Evolutionary conservation across 2,888 invertebrate species (phyloP).

Genomic region (Scaptodrosophila latifasciaeformis): DNA sequence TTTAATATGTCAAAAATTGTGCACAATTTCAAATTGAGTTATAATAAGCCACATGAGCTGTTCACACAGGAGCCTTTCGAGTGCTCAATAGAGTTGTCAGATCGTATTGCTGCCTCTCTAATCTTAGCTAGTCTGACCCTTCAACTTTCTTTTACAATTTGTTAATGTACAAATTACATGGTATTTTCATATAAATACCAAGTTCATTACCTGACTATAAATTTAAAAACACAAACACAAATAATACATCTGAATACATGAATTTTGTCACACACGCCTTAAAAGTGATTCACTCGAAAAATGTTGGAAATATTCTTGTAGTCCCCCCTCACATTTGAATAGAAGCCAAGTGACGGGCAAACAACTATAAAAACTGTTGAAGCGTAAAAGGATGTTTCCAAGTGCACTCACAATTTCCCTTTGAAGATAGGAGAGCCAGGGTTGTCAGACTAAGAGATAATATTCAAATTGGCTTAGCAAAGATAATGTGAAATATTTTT

Average conservation of each 20-base stretch:
- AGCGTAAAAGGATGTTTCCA: conserved; percentile 56
- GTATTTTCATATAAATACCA: conserved; percentile 39
- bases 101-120: too few species aligned
- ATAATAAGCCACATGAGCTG: conserved; percentile 37
- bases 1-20: conserved; percentile 63
- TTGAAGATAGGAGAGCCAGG: conserved; percentile 32
- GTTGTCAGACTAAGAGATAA: conserved; percentile 23
- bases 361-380: conserved; percentile 53
- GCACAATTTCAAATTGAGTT: conserved; percentile 58
- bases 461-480: not conserved
- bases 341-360: conserved; percentile 30
- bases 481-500: too few species aligned
- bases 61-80: not conserved
- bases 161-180: conserved; percentile 59
- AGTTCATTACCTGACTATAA: conserved; percentile 43
- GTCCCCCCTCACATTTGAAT: conserved; percentile 23
- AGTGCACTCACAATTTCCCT: conserved; percentile 44
- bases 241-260: not conserved
- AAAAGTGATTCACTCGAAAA: conserved; percentile 34
- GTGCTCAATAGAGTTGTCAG: too few species aligned
- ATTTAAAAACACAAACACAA: conserved; percentile 15
- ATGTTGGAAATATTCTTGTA: conserved; percentile 14
- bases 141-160: conserved; percentile 55
- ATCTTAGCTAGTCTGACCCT: too few species aligned
- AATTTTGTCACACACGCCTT: conserved; percentile 37